Conservation (phyloP, 2,113 vertebrate genomes). For the Mobula hypostoma region DNA sequence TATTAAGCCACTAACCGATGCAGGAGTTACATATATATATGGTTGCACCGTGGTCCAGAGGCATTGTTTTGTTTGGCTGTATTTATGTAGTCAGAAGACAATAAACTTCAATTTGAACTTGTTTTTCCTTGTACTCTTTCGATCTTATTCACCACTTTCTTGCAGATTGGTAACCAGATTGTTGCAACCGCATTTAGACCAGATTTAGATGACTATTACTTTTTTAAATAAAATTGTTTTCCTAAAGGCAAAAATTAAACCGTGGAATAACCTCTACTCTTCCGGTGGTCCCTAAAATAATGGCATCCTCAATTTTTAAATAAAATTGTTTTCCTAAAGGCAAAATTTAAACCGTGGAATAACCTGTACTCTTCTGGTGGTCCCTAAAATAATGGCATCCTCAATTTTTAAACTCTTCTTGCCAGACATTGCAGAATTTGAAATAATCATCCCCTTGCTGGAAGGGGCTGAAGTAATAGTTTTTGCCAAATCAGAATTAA, state of each 20-base stretch:
- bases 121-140: too few species aligned
- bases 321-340: background rate
- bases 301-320: background rate
- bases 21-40: too few species aligned
- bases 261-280: background rate
- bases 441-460: background rate
- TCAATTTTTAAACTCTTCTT: background rate
- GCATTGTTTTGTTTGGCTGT: too few species aligned
- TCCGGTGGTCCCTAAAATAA: background rate
- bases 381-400: background rate
- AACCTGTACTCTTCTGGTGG: background rate
- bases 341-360: background rate
- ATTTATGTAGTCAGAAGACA: too few species aligned
- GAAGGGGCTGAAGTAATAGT: background rate
- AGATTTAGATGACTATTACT: too few species aligned
- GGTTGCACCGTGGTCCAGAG: too few species aligned
- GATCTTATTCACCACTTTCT: too few species aligned
- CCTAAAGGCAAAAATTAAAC: background rate
- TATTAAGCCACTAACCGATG: too few species aligned
- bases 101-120: too few species aligned
- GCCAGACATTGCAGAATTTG: background rate
- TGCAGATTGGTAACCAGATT: too few species aligned
- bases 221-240: background rate
- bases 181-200: too few species aligned
- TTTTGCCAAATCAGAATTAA: conserved; percentile 9